Percentiles rank a stretch among this genome's conserved stretches.
phyloP scores from a whole-genome alignment of 2,888 invertebrate genomes.

The Melitaea athalia region DNA sequence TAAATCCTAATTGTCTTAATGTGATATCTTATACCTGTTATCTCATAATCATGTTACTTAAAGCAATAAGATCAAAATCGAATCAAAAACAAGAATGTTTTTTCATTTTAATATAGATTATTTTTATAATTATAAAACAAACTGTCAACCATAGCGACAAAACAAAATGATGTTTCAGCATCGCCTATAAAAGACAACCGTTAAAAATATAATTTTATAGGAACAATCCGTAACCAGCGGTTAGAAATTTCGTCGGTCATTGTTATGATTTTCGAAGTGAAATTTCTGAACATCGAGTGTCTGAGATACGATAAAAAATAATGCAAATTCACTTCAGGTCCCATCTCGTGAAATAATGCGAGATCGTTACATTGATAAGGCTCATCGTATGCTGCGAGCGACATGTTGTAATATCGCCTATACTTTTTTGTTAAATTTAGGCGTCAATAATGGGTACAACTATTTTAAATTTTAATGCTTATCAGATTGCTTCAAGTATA shows the following conservation, averaged over 20 bases:
- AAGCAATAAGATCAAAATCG: too few species aligned
- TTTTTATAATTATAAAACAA: neutral
- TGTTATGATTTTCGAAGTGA: constrained; percentile 65
- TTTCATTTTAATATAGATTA: neutral
- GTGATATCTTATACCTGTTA: too few species aligned
- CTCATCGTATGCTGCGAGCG: too few species aligned
- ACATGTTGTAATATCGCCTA: neutral
- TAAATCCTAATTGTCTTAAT: too few species aligned
- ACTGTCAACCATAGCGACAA: constrained; percentile 15
- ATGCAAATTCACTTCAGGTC: constrained; percentile 40
- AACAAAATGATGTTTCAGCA: constrained; percentile 16
- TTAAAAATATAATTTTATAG: constrained; percentile 33
- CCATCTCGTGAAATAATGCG: constrained; percentile 61
- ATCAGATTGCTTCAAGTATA: too few species aligned
- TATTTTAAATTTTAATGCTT: too few species aligned
- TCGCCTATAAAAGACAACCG: constrained; percentile 13
- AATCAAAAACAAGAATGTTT: too few species aligned
- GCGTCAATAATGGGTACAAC: too few species aligned
- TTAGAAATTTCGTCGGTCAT: constrained; percentile 62
- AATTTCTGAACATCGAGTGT: constrained; percentile 61
- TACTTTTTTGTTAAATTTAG: neutral
- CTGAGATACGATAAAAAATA: constrained; percentile 45
- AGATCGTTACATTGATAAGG: constrained; percentile 64
- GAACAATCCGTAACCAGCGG: constrained; percentile 46
- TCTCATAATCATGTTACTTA: too few species aligned